Evolutionary conservation across 2,113 vertebrate species (phyloP), one percentile per base, ranked within the genome.

Genomic region (Semicossyphus pulcher): DNA sequence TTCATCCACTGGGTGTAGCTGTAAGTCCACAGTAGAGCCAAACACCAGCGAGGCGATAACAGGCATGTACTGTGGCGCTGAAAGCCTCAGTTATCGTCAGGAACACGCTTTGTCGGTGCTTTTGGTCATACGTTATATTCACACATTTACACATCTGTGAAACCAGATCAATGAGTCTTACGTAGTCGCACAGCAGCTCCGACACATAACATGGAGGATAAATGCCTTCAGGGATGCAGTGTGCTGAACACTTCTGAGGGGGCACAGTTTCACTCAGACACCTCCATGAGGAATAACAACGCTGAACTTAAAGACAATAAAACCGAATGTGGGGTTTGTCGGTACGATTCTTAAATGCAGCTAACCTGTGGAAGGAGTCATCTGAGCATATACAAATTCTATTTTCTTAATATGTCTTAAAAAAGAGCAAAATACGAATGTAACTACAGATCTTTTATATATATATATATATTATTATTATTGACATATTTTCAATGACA

Each of bases 1-100:
- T 65, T 47, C 4, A 31, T 51, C 81, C 89, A 83, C 83, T 72
- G 51, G 36, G 81, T 75, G 87, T 77, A 58, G 75, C 81, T 85
- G 37, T 78, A 83, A 62, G 61, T 84, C 78, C 64, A 88, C 25
- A 42, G 31, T 72, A 52, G 39, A 60, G 52, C 58, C 9, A 44
- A 16, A 20, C 37, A n/a, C 7, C 12, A 49, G 1, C 25, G 2
- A n/a, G 16, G 1, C 10, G 20, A 3, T 29, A 5, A 49, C 59
- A 32, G 0, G 28, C 34, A 41, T 10, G 0, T 15, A 28, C 15
- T 20, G 8, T 41, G 14, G 31, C 44, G 39, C 7, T n/a, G 29
- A n/a, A 32, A 56, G 20, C 41, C 15, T 15, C 28, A 26, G 25
- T 64, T 42, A 31, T 21, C n/a, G 47, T 29, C 37, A 42, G 4